Percentiles rank a stretch among this genome's conserved stretches.
These are phyloP conservation scores for Drosophila littoralis DNA, from an alignment of 1,140 invertebrate species.

Conservation along the genomic window DNA sequence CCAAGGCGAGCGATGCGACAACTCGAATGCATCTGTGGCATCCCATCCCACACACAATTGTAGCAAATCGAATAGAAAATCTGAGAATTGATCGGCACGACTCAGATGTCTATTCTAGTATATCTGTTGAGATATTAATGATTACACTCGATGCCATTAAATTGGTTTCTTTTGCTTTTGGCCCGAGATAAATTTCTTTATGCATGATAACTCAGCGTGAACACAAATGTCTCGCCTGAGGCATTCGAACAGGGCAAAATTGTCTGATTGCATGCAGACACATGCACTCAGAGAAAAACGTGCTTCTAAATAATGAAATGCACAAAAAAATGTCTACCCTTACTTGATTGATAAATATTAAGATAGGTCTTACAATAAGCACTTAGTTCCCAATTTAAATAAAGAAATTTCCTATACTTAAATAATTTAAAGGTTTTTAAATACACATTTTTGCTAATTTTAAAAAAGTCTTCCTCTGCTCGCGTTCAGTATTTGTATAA, in stretches of 20 bases:
- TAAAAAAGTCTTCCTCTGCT: too few relatives aligned
- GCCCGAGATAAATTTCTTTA: constrained; percentile 52
- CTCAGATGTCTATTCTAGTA: constrained; percentile 16
- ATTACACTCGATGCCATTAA: constrained; percentile 67
- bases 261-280: constrained; percentile 58
- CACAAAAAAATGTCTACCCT: too few relatives aligned
- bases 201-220: constrained; percentile 69
- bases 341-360: too few relatives aligned
- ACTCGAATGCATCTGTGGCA: constrained; percentile 27
- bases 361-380: too few relatives aligned
- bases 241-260: constrained; percentile 23
- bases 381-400: too few relatives aligned
- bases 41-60: constrained; percentile 19
- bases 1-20: constrained; percentile 26
- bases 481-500: too few relatives aligned
- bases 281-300: constrained; percentile 6
- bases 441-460: too few relatives aligned
- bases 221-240: constrained; percentile 38
- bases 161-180: constrained; percentile 55
- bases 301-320: neutral
- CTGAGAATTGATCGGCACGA: constrained; percentile 39
- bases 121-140: constrained; percentile 66
- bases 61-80: constrained; percentile 21
- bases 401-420: too few relatives aligned
- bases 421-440: too few relatives aligned